phyloP scores from a whole-genome alignment of 2,888 invertebrate species.

The Xestia sexstrigata region DNA sequence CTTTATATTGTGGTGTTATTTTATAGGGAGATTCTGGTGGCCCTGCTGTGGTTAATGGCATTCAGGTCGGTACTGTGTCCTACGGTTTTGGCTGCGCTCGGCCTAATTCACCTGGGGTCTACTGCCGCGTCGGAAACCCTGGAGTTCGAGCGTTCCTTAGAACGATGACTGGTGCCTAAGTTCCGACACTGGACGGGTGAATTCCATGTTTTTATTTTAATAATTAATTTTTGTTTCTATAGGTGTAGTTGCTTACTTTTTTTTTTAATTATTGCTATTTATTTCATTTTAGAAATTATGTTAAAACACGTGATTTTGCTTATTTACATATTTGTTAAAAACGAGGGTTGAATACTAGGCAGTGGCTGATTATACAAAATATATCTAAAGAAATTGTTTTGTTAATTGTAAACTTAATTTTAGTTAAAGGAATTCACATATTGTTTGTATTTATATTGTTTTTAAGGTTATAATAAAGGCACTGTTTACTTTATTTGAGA shows the following conservation, averaged over 20 bases:
- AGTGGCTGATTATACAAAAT: constrained; percentile 7
- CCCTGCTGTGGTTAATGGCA: constrained; percentile 71
- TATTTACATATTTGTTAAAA: not conserved
- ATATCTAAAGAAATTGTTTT: not conserved
- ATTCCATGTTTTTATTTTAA: not conserved
- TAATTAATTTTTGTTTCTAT: not conserved
- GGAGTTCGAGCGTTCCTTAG: not conserved
- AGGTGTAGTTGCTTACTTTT: not conserved
- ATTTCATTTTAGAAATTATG: not conserved
- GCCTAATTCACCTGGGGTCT: constrained; percentile 76
- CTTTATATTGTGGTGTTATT: not conserved
- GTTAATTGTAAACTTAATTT: not conserved
- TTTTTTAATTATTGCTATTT: not conserved
- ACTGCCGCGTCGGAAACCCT: constrained; percentile 50
- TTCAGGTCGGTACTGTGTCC: constrained; percentile 74
- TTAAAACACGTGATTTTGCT: not conserved
- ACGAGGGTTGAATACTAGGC: not conserved
- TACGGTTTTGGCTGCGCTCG: constrained; percentile 78
- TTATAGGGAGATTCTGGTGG: constrained; percentile 83
- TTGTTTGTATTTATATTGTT: not conserved
- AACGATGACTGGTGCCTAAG: not conserved
- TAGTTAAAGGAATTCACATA: not conserved
- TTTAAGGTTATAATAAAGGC: constrained; percentile 40
- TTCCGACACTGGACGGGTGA: not conserved
- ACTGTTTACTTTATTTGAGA: constrained; percentile 27